Conservation (phyloP, 2,888 invertebrate species). For the Abrostola tripartita region DNA sequence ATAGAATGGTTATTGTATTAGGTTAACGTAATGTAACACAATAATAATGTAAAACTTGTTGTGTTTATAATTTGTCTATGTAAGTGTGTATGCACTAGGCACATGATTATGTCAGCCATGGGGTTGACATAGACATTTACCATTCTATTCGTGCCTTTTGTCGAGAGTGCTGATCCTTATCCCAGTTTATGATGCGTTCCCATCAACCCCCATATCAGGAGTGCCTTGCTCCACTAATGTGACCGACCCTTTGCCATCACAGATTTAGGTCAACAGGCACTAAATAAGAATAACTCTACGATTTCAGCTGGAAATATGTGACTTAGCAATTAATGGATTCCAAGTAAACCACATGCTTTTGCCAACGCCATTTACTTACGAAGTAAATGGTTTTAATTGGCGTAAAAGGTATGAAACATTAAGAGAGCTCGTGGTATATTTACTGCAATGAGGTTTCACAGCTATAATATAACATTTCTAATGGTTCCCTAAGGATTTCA, state of each 20-base stretch:
- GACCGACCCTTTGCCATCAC: slow-evolving; percentile 58
- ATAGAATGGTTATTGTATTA: too few relatives aligned
- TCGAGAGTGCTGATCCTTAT: not conserved
- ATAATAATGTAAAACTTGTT: too few relatives aligned
- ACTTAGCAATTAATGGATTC: slow-evolving; percentile 32
- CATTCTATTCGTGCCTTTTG: too few relatives aligned
- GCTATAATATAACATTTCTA: not conserved
- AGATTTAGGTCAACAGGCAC: slow-evolving; percentile 64
- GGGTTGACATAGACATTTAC: too few relatives aligned
- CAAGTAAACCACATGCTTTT: slow-evolving; percentile 16
- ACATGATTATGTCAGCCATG: too few relatives aligned
- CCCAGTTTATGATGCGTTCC: slow-evolving; percentile 34
- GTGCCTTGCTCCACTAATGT: slow-evolving; percentile 52
- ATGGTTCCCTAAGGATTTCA: not conserved
- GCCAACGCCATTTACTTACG: slow-evolving; percentile 14
- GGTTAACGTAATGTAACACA: too few relatives aligned
- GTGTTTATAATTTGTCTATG: too few relatives aligned
- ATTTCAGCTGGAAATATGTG: slow-evolving; percentile 30
- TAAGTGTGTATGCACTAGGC: too few relatives aligned
- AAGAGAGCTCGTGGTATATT: not conserved
- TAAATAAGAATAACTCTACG: slow-evolving; percentile 53
- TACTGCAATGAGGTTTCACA: slow-evolving; percentile 3
- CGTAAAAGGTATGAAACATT: slow-evolving; percentile 9
- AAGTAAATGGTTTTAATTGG: slow-evolving; percentile 20
- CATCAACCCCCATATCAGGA: slow-evolving; percentile 41